Evolutionary conservation across 2,888 invertebrate genomes (phyloP), one percentile per base, ranked within the genome.

Genomic region (Drosophila parthenogenetica): DNA sequence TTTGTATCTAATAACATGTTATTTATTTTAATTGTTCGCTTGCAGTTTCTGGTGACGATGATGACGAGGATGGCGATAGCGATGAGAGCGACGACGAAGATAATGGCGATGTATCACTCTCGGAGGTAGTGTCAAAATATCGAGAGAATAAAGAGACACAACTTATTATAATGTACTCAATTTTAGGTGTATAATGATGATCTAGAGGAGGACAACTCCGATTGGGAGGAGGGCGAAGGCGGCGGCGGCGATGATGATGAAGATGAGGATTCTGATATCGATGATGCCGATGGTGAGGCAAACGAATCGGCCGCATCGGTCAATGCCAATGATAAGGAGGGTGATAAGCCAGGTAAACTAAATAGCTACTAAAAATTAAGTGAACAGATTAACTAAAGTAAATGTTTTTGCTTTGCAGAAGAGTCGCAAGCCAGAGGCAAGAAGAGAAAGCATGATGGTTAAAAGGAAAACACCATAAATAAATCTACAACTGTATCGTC

Each of bases 371-470:
- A 3, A 13, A 13, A 35, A 8, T 3, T 29, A 8, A 8, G 29
- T 0, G 3, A 13, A 35, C 35, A 3, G 8, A 13, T 35, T 35
- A 35, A 35, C 35, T 13, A 32, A 32, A 32, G 13, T 1, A 13
- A 13, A 35, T 29, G 5, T 35, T 54, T n/a, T 0, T 42, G 35
- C 60, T 62, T 45, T 65, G 14, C 59, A 80, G 94, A 93, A 46
- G 94, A 93, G 59, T 92, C 92, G 77, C 89, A 94, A 81, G 94
- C 93, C 67, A 93, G 95, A 92, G 95, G 95, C 84, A 95, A 95
- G 92, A 95, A 95, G 91, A 94, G 95, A 93, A 95, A 95, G 93
- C 94, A 94, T 89, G 95, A 95, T 91, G 95, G 92, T 89, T 92
- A 92, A 91, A 72, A 16, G 59, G 49, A 46, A 19, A 35, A 3